Percentiles rank a stretch among this genome's conserved stretches.
These are phyloP conservation scores for Paraescarpia echinospica DNA, from an alignment of 1,140 invertebrate genomes.

Conservation along the genomic window DNA sequence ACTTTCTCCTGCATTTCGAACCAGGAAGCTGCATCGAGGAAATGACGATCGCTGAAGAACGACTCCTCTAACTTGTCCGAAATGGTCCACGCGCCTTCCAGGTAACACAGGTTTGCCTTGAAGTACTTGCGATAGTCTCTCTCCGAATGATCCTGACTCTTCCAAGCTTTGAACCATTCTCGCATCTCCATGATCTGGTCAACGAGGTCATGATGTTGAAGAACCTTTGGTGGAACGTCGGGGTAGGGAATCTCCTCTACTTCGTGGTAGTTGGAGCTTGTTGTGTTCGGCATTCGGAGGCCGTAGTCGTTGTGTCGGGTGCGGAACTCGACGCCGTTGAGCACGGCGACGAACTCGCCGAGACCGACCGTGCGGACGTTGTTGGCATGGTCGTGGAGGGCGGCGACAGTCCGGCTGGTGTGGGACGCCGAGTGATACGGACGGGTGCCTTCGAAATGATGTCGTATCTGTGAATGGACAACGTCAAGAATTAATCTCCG, in stretches of 20 bases:
- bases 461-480: too few relatives aligned
- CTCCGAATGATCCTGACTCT: not conserved
- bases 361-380: constrained; percentile 44
- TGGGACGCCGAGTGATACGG: too few relatives aligned
- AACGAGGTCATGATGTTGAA: too few relatives aligned
- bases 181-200: too few relatives aligned
- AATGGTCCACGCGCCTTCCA: constrained; percentile 47
- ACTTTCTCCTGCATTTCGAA: constrained; percentile 28
- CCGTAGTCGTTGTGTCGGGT: constrained; percentile 33
- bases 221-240: constrained; percentile 15
- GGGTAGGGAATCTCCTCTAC: constrained; percentile 29
- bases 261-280: constrained; percentile 8
- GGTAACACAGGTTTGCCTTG: constrained; percentile 48
- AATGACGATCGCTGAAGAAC: constrained; percentile 34
- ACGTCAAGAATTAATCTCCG: too few relatives aligned
- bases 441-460: too few relatives aligned
- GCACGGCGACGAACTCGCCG: constrained; percentile 41
- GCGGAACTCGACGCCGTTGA: constrained; percentile 33
- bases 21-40: constrained; percentile 26
- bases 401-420: constrained; percentile 3
- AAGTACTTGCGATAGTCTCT: constrained; percentile 40
- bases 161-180: constrained; percentile 5
- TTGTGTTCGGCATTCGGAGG: constrained; percentile 21
- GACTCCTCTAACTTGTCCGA: constrained; percentile 37
- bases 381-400: constrained; percentile 33